These are phyloP conservation scores for Bacillus rossius DNA, from an alignment of 1,140 invertebrate species.

Conservation along the genomic window DNA sequence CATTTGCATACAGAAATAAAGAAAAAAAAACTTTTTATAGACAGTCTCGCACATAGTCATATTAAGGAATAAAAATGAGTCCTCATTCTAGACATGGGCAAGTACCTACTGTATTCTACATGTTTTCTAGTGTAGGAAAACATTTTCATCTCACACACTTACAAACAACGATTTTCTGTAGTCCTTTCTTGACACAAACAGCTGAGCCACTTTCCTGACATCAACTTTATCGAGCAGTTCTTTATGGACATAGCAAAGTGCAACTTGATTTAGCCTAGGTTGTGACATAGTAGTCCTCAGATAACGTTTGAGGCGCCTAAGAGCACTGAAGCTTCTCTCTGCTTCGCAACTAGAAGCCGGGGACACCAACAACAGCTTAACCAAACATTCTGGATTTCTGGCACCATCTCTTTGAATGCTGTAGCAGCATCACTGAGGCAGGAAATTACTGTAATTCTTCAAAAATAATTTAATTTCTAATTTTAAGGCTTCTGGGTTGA, in stretches of 20 bases:
- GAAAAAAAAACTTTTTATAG: no score
- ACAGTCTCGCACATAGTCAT: no score
- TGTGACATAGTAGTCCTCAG: constrained; percentile 20
- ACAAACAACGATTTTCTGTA: neutral
- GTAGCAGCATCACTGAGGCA: constrained; percentile 6
- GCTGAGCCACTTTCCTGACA: constrained; percentile 12
- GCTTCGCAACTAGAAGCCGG: constrained; percentile 20
- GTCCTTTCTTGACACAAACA: constrained; percentile 9
- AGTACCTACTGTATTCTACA: no score
- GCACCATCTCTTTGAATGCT: constrained; percentile 7
- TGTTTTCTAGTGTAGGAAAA: no score
- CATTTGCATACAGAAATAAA: no score
- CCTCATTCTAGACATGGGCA: no score
- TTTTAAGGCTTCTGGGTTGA: no score
- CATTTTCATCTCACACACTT: no score
- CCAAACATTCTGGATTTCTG: neutral
- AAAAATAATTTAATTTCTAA: no score
- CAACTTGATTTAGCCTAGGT: constrained; percentile 19
- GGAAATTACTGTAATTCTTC: no score
- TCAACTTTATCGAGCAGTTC: constrained; percentile 15
- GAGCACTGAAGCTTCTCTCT: constrained; percentile 17
- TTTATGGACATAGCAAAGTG: constrained; percentile 15
- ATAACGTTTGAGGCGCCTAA: constrained; percentile 20
- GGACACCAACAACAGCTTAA: constrained; percentile 16
- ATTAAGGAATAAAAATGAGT: no score